These are phyloP conservation scores for Otolemur crassicaudatus DNA, from an alignment of 2,797 vertebrate genomes.

Conservation along the genomic window DNA sequence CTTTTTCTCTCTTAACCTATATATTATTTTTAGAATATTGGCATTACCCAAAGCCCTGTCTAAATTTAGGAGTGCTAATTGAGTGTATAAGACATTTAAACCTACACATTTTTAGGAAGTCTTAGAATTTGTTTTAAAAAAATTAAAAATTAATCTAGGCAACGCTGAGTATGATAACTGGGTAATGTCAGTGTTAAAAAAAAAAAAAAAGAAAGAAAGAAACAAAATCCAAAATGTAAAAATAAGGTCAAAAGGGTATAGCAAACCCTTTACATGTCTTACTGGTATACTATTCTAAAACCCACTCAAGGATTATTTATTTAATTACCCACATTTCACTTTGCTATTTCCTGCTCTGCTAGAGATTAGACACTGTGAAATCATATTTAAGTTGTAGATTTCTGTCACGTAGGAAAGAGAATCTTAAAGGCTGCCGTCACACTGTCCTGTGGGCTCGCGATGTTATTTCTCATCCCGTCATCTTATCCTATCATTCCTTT, in stretches of 20 bases:
- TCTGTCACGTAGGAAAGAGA: not conserved
- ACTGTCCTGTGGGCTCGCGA: not conserved
- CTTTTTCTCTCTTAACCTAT: conserved; percentile 22
- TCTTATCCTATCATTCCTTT: not conserved
- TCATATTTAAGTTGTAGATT: not conserved
- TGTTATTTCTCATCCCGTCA: not conserved
- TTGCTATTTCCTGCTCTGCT: not conserved
- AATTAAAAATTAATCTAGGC: not conserved
- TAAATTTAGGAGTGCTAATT: conserved; percentile 53
- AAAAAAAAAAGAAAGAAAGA: not conserved
- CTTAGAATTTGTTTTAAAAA: not conserved
- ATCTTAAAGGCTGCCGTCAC: not conserved
- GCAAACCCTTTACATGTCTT: not conserved
- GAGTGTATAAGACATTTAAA: not conserved
- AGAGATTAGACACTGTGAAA: not conserved
- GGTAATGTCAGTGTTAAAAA: not conserved
- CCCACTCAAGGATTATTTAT: not conserved
- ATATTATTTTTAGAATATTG: conserved; percentile 56
- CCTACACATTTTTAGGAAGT: conserved; percentile 11
- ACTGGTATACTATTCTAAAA: not conserved
- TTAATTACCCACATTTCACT: not conserved
- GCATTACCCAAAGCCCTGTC: conserved; percentile 23
- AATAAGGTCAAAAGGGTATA: not conserved
- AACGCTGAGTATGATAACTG: not conserved
- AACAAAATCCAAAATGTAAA: not conserved